A percentile compares a stretch with the other conserved stretches of the same genome.
Conservation (phyloP, 2,797 vertebrate genomes). For the Gymnopithys bicolor region DNA sequence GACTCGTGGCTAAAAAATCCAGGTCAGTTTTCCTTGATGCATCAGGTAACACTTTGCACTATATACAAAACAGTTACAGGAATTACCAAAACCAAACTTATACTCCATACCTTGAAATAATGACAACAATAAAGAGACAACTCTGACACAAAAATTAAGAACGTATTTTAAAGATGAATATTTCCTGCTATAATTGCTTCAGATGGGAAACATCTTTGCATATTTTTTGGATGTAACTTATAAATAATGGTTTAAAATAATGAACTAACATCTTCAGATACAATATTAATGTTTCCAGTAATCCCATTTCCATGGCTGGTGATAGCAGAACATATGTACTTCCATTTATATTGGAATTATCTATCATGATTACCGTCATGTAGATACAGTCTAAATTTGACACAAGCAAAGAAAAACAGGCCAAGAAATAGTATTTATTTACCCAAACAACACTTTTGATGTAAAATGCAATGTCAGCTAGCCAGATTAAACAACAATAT, state of each 20-base stretch:
- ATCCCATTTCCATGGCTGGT: not conserved
- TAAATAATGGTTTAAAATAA: not conserved
- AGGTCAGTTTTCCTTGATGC: not conserved
- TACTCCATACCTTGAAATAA: not conserved
- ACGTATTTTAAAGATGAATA: not conserved
- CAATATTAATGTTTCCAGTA: not conserved
- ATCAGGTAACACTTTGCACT: not conserved
- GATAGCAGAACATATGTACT: not conserved
- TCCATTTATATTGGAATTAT: constrained; percentile 15
- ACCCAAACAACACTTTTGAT: not conserved
- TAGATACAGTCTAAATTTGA: not conserved
- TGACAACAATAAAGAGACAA: not conserved
- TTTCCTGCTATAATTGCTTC: not conserved
- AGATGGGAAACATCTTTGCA: not conserved
- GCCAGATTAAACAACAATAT: not conserved
- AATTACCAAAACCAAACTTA: not conserved
- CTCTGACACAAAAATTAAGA: not conserved
- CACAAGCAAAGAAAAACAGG: constrained; percentile 2
- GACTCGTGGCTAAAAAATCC: not conserved
- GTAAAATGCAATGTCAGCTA: not conserved
- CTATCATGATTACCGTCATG: constrained; percentile 16
- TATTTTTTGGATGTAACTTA: not conserved
- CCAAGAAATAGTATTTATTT: not conserved
- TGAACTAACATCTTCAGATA: not conserved
- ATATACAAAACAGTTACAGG: not conserved